Conservation (phyloP, 2,797 vertebrate genomes). For the Spinus pinus region DNA sequence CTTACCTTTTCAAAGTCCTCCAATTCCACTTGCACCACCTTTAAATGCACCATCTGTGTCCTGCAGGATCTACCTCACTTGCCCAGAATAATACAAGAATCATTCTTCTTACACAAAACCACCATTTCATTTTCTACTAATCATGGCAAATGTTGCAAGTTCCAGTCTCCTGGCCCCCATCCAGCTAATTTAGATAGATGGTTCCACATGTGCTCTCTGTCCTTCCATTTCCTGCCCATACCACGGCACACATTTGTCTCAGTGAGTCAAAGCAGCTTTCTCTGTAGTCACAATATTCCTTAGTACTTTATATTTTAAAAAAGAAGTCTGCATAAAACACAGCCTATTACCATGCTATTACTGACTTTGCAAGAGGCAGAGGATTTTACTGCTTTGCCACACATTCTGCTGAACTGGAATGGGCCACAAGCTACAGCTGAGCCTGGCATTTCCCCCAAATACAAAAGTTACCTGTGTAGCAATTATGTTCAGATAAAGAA, state of each 20-base stretch:
- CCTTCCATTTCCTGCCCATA: conserved; percentile 43
- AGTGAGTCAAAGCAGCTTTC: conserved; percentile 32
- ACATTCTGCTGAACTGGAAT: background rate
- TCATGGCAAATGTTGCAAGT: background rate
- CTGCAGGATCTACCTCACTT: background rate
- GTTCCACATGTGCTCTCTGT: conserved; percentile 55
- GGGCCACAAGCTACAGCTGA: background rate
- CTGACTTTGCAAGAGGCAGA: background rate
- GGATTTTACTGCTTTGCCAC: background rate
- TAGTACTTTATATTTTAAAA: background rate
- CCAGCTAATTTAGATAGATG: conserved; percentile 56
- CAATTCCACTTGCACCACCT: background rate
- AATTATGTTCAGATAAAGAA: background rate
- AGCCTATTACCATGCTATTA: background rate
- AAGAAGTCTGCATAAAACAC: background rate
- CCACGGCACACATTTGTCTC: background rate
- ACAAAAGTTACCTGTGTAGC: background rate
- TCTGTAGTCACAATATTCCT: background rate
- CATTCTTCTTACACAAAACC: background rate
- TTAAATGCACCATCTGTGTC: background rate
- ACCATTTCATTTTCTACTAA: conserved; percentile 32
- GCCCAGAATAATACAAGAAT: background rate
- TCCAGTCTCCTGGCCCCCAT: conserved; percentile 26
- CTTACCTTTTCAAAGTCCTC: background rate
- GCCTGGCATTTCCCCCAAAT: background rate